phyloP scores from a whole-genome alignment of 2,113 vertebrate species.

The Anarhynchus alexandrinus region DNA sequence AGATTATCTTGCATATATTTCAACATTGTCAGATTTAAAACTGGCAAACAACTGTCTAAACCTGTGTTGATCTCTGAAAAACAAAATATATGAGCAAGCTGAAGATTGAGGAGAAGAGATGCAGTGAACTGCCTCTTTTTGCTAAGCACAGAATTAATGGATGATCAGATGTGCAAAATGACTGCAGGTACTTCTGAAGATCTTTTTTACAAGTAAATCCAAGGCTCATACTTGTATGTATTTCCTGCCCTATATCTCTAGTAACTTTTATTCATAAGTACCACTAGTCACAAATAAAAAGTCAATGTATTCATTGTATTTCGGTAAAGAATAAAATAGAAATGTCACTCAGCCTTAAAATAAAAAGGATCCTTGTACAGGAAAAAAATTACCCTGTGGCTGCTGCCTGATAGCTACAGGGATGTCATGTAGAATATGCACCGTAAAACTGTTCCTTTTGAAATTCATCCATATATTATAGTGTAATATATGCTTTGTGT shows the following conservation, averaged over 20 bases:
- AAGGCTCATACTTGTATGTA: background rate
- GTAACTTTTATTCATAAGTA: background rate
- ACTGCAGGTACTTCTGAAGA: background rate
- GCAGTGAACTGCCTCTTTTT: background rate
- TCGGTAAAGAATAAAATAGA: background rate
- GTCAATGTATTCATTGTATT: background rate
- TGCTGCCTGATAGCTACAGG: background rate
- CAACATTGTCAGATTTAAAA: background rate
- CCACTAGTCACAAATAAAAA: background rate
- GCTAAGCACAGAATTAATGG: background rate
- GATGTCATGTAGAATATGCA: background rate
- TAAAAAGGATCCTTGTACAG: background rate
- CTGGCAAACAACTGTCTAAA: background rate
- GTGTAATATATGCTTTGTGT: background rate
- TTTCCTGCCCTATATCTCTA: background rate
- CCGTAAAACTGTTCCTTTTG: background rate
- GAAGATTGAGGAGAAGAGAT: background rate
- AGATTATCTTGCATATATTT: background rate
- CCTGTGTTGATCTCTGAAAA: background rate
- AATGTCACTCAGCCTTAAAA: background rate
- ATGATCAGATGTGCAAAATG: background rate
- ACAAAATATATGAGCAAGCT: background rate
- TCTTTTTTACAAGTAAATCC: background rate
- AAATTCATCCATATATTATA: background rate
- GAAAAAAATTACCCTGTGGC: background rate